Percentiles rank a stretch among this genome's conserved stretches.
Evolutionary conservation across 2,797 vertebrate species (phyloP).

Genomic region (Syngnathus acus): DNA sequence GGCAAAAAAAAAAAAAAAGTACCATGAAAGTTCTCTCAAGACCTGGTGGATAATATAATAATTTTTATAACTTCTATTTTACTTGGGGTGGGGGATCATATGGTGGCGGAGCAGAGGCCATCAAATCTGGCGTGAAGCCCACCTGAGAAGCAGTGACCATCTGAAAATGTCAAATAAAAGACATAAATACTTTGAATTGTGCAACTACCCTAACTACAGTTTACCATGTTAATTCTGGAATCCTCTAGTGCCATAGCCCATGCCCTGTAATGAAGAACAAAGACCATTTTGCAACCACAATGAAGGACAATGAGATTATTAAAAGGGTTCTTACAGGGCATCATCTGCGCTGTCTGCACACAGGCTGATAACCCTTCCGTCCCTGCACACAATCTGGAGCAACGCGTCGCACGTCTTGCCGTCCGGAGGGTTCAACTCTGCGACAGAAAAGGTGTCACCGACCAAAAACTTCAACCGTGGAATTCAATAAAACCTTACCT

Average conservation of each 20-base stretch:
- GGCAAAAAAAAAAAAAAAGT: neutral
- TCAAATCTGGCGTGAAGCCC: conserved; percentile 66
- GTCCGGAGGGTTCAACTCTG: conserved; percentile 87
- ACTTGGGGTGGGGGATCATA: conserved; percentile 83
- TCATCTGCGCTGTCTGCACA: conserved; percentile 91
- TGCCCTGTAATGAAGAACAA: conserved; percentile 64
- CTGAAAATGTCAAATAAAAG: conserved; percentile 37
- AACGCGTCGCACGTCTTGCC: conserved; percentile 81
- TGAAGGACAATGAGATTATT: neutral
- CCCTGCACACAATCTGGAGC: conserved; percentile 88
- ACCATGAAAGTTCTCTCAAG: neutral
- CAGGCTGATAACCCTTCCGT: conserved; percentile 86
- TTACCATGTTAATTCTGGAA: conserved; percentile 84
- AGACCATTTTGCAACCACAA: neutral
- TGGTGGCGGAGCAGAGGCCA: conserved; percentile 83
- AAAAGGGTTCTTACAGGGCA: conserved; percentile 78
- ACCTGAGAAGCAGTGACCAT: conserved; percentile 56
- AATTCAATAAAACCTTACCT: conserved; percentile 61
- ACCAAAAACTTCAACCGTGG: neutral
- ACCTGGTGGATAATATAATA: neutral
- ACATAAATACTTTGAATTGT: too few species aligned
- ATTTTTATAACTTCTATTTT: conserved; percentile 19
- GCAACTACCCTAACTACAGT: neutral
- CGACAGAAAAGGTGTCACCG: neutral
- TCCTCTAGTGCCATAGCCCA: conserved; percentile 93